A percentile compares a stretch with the other conserved stretches of the same genome.
These are phyloP conservation scores for Heloderma charlesbogerti DNA, from an alignment of 2,113 vertebrate genomes.

Conservation along the genomic window DNA sequence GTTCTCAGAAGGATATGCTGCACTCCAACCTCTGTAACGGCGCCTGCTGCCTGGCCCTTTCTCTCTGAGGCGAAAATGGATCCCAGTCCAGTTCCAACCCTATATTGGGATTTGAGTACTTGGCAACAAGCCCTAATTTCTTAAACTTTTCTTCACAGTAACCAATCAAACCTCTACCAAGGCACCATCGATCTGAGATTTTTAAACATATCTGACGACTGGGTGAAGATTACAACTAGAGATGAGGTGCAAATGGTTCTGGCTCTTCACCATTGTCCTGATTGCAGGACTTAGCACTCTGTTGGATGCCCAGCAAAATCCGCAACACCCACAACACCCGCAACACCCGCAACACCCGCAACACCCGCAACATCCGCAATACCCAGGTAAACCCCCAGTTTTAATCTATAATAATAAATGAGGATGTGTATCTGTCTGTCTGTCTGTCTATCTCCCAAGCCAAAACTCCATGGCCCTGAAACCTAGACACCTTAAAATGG, in stretches of 20 bases:
- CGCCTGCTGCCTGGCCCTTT: no score
- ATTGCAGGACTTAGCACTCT: not conserved
- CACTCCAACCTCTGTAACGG: no score
- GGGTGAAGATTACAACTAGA: not conserved
- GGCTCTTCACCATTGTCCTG: conserved; percentile 18
- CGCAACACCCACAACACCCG: no score
- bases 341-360: not conserved
- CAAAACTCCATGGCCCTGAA: no score
- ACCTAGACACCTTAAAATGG: not conserved
- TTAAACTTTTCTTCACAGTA: not conserved
- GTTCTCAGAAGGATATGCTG: no score
- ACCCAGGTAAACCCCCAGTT: not conserved
- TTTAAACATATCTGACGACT: not conserved
- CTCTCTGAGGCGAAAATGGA: no score
- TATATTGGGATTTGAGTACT: no score
- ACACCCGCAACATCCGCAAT: no score
- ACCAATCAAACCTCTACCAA: not conserved
- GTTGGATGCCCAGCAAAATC: not conserved
- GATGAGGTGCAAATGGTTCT: not conserved
- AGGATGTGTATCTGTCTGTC: not conserved
- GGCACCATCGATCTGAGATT: not conserved
- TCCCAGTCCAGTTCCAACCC: no score
- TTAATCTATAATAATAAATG: no score
- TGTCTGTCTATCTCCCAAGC: not conserved
- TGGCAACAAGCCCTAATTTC: not conserved